Conservation (phyloP, 2,113 vertebrate genomes). For the Charina bottae region DNA sequence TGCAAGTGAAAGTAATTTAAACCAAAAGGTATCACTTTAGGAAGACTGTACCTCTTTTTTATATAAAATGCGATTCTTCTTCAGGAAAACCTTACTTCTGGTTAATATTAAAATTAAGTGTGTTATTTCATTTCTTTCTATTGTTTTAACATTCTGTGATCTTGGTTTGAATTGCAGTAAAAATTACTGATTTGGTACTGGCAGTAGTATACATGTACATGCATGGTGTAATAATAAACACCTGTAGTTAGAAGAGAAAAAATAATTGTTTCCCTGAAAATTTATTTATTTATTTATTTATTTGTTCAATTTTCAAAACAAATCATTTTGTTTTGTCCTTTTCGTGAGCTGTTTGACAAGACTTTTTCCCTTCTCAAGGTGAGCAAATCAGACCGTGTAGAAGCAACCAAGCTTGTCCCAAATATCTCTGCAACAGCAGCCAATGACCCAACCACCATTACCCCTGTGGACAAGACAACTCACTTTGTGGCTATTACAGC, state of each 20-base stretch:
- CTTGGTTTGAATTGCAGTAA: not conserved
- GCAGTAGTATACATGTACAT: not conserved
- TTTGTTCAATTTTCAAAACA: too few species aligned
- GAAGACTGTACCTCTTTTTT: not conserved
- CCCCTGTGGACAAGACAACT: not conserved
- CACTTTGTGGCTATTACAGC: conserved; percentile 11
- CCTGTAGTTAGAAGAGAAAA: not conserved
- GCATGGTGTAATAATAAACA: not conserved
- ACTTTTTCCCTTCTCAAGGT: conserved; percentile 60
- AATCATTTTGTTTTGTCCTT: not conserved
- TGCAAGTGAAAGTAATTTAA: not conserved
- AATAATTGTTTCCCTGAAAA: not conserved
- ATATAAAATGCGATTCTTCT: not conserved
- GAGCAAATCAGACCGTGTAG: conserved; percentile 47
- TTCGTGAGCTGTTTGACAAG: not conserved
- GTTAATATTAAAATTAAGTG: not conserved
- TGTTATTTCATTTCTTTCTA: not conserved
- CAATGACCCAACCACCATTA: accelerated
- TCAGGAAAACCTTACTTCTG: not conserved
- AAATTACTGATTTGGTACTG: not conserved
- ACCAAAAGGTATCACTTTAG: not conserved
- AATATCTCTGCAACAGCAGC: not conserved
- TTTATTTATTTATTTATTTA: too few species aligned
- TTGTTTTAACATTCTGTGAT: not conserved
- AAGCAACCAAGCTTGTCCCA: not conserved